Conservation (phyloP, 2,113 vertebrate species). For the Nothocercus julius region DNA sequence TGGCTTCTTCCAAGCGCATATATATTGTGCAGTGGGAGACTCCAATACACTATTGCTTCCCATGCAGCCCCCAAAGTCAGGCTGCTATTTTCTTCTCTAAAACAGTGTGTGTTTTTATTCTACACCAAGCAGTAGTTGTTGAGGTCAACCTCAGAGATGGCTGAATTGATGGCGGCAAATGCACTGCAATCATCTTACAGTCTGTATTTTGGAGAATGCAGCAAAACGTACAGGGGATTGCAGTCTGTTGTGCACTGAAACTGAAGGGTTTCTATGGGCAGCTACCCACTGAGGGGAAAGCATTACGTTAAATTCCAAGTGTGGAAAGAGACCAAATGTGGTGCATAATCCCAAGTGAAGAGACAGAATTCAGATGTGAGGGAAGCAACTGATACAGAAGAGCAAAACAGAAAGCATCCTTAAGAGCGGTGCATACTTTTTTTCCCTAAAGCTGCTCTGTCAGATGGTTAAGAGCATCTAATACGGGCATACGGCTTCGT, state of each 20-base stretch:
- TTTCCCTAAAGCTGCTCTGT: not conserved
- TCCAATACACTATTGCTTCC: not conserved
- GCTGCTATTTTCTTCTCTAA: not conserved
- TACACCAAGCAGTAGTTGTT: not conserved
- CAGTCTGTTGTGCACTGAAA: not conserved
- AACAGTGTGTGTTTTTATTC: not conserved
- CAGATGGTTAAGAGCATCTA: fast-evolving
- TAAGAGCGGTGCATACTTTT: not conserved
- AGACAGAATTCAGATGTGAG: not conserved
- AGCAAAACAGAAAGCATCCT: not conserved
- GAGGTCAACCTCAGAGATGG: not conserved
- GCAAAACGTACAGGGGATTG: not conserved
- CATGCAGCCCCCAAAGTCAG: not conserved
- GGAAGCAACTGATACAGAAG: not conserved
- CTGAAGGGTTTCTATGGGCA: not conserved
- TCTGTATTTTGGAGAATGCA: not conserved
- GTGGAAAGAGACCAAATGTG: not conserved
- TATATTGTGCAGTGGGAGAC: not conserved
- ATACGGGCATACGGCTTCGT: not conserved
- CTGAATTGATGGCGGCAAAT: not conserved
- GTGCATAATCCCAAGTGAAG: not conserved
- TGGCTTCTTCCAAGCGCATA: not conserved
- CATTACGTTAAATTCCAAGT: fast-evolving
- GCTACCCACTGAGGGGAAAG: not conserved
- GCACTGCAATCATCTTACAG: not conserved